Evolutionary conservation across 1,140 invertebrate species (phyloP).

Genomic region (Hycleus cichorii): DNA sequence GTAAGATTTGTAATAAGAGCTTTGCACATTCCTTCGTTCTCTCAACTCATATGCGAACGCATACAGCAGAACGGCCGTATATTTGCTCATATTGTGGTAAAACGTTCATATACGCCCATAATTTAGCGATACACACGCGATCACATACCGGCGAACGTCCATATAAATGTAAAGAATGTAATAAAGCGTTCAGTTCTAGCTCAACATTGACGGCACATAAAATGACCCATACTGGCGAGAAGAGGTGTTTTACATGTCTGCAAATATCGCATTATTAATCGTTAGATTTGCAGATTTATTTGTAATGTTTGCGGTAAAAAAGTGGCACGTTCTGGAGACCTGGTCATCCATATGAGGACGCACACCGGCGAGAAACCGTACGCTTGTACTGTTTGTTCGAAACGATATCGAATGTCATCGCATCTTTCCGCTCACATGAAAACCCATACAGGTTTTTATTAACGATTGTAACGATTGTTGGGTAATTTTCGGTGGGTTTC

Average conservation of each 20-base stretch:
- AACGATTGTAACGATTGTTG: constrained; percentile 2
- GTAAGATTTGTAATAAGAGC: constrained; percentile 47
- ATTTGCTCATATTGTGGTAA: constrained; percentile 53
- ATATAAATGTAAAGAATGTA: constrained; percentile 57
- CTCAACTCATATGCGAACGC: constrained; percentile 52
- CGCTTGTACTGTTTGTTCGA: constrained; percentile 55
- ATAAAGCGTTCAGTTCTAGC: constrained; percentile 51
- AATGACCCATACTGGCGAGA: constrained; percentile 58
- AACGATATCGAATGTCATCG: constrained; percentile 57
- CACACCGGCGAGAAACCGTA: constrained; percentile 68
- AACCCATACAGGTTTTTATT: constrained; percentile 51
- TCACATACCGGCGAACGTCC: constrained; percentile 54
- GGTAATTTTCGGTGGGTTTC: background rate
- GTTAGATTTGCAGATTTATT: constrained; percentile 8
- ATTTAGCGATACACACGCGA: constrained; percentile 75
- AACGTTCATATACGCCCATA: constrained; percentile 62
- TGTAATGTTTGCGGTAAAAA: constrained; percentile 32
- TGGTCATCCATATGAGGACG: constrained; percentile 39
- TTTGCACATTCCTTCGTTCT: constrained; percentile 56
- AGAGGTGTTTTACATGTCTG: constrained; percentile 12
- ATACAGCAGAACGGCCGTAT: constrained; percentile 61
- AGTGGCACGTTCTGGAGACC: constrained; percentile 28
- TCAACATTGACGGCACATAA: constrained; percentile 80
- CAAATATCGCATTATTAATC: background rate
- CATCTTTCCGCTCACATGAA: constrained; percentile 79